Base-by-base conservation (phyloP, 2,797 vertebrate genomes). In the Netta rufina region DNA sequence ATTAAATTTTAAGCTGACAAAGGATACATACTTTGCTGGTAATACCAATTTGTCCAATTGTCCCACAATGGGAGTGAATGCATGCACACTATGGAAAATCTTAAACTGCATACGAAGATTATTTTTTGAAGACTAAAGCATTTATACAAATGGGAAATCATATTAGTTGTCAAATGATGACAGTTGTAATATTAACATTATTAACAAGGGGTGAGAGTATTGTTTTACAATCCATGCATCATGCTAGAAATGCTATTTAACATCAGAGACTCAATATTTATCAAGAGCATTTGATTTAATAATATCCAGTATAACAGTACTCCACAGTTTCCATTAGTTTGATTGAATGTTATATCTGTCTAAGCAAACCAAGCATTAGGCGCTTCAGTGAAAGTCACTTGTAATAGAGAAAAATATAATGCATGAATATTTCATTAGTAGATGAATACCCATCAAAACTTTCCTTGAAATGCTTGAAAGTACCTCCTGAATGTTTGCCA, bases 381-480 rank as follows among this genome's bases (percentile, higher is more conserved):
- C 41, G 84, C 84, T 96, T 96, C 95, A 91, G 83, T 51, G 85
- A 95, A 96, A 96, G 95, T 96, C 88, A 85, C 88, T 93, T 95
- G 67, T 92, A 95, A 93, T 54, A 92, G 81, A 96, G 93, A 95
- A 95, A 96, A 95, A 94, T 90, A 84, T 72, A 95, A 88, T 94
- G 89, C 77, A 97, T 97, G 86, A 95, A 96, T 96, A 97, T 97
- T 98, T 97, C 94, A 97, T 96, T 97, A 96, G 90, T 83, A 96
- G 91, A 93, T 97, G 93, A 96, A 97, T 95, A 96, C 91, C 89
- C 93, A 94, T 96, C 74, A 92, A 94, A 97, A 96, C 86, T 95
- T 96, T 96, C 94, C 93, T 91, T 94, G 66, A 96, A 94, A 97
- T 83, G 51, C 75, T 96, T 94, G 80, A 84, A 96, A 95, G 94